phyloP scores from a whole-genome alignment of 2,113 vertebrate genomes.

The Agelaius tricolor region DNA sequence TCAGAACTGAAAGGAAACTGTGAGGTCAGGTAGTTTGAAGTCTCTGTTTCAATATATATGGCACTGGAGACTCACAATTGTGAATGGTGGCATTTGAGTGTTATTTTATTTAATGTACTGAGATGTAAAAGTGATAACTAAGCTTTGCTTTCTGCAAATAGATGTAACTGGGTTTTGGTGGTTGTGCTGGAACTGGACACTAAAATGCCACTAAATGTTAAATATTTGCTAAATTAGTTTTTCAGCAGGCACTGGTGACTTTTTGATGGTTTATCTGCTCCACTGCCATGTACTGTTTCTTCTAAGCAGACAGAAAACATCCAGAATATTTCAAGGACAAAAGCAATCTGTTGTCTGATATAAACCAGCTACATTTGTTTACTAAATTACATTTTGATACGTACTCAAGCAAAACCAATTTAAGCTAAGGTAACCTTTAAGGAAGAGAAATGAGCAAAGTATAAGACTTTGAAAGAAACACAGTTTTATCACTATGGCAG shows the following conservation, averaged over 20 bases:
- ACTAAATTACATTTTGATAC: constrained; percentile 47
- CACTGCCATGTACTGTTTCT: background rate
- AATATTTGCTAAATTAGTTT: constrained; percentile 13
- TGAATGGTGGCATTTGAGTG: background rate
- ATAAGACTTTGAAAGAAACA: constrained; percentile 25
- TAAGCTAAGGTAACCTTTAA: constrained; percentile 54
- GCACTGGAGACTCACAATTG: background rate
- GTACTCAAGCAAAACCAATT: constrained; percentile 43
- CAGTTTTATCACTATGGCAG: background rate
- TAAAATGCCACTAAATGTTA: background rate
- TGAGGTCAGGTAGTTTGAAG: background rate
- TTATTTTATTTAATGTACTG: background rate
- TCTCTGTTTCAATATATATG: background rate
- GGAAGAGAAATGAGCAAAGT: constrained; percentile 15
- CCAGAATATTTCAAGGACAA: constrained; percentile 55
- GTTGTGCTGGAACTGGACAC: background rate
- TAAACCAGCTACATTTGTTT: constrained; percentile 49
- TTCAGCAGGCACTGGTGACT: background rate
- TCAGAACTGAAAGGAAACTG: background rate
- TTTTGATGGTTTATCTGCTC: background rate
- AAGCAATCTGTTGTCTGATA: constrained; percentile 29
- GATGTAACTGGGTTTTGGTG: background rate
- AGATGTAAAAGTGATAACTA: background rate
- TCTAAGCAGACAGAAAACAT: background rate
- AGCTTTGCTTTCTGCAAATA: background rate